These are phyloP conservation scores for Diaperis boleti DNA, from an alignment of 2,888 invertebrate genomes.

Conservation along the genomic window DNA sequence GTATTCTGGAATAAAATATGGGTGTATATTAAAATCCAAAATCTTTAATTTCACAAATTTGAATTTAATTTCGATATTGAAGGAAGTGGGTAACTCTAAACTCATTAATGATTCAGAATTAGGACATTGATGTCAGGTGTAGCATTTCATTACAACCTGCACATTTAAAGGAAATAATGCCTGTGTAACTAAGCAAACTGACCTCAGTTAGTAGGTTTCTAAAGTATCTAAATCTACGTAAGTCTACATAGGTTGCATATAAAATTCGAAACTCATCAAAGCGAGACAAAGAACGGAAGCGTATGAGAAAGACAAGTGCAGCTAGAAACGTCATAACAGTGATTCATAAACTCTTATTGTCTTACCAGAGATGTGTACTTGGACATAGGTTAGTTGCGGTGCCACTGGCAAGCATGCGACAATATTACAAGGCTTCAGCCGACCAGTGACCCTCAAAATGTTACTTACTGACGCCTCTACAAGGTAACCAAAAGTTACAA, in stretches of 20 bases:
- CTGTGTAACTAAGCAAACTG: conserved; percentile 14
- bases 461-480: conserved; percentile 49
- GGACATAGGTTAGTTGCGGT: conserved; percentile 70
- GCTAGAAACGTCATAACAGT: conserved; percentile 32
- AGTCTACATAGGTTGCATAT: conserved; percentile 3
- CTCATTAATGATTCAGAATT: too few species aligned
- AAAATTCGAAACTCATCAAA: not conserved
- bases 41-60: too few species aligned
- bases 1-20: too few species aligned
- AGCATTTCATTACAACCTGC: too few species aligned
- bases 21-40: too few species aligned
- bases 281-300: conserved; percentile 32
- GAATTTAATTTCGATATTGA: too few species aligned
- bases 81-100: too few species aligned
- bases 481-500: conserved; percentile 45
- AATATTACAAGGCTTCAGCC: conserved; percentile 62
- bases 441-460: conserved; percentile 58
- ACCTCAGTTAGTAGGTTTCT: conserved; percentile 9
- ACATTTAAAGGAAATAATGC: conserved; percentile 10
- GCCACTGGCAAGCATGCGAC: conserved; percentile 66
- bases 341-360: conserved; percentile 43
- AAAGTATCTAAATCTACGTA: conserved; percentile 8
- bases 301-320: conserved; percentile 31
- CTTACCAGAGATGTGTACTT: conserved; percentile 73
- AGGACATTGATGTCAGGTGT: too few species aligned